Percentiles rank a stretch among this genome's conserved stretches.
Evolutionary conservation across 2,888 invertebrate genomes (phyloP).

Genomic region (Apamea monoglypha): DNA sequence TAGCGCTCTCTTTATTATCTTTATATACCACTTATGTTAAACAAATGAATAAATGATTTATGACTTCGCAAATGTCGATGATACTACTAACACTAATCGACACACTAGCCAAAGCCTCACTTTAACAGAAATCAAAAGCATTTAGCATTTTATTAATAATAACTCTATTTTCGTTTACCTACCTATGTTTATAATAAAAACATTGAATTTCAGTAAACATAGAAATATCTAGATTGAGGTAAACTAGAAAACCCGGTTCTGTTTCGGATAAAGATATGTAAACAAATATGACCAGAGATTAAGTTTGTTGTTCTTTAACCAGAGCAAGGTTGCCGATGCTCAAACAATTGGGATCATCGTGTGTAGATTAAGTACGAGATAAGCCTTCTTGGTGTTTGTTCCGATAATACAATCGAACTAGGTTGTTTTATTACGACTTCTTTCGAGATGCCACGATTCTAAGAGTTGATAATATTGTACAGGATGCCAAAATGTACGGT

Average conservation of each 20-base stretch:
- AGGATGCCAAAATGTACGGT: neutral
- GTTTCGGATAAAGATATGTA: constrained; percentile 12
- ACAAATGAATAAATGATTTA: too few relatives aligned
- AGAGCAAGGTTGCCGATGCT: constrained; percentile 53
- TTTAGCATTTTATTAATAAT: neutral
- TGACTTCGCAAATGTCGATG: neutral
- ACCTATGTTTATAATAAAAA: neutral
- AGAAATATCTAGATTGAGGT: neutral
- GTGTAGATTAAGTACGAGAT: constrained; percentile 62
- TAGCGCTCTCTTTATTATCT: neutral
- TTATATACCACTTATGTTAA: too few relatives aligned
- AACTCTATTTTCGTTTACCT: neutral
- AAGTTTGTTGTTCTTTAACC: constrained; percentile 35
- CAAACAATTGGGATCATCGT: constrained; percentile 57
- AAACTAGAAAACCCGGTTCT: neutral
- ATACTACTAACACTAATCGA: neutral
- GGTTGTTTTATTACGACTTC: constrained; percentile 52
- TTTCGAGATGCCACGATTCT: constrained; percentile 11
- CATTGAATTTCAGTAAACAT: neutral
- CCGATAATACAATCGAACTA: constrained; percentile 54
- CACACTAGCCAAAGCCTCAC: neutral
- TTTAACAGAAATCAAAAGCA: neutral
- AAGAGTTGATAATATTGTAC: neutral
- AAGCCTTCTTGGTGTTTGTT: constrained; percentile 50
- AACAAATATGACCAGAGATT: constrained; percentile 43